Conservation (phyloP, 2,797 vertebrate genomes). For the Tauraco hartlaubi region DNA sequence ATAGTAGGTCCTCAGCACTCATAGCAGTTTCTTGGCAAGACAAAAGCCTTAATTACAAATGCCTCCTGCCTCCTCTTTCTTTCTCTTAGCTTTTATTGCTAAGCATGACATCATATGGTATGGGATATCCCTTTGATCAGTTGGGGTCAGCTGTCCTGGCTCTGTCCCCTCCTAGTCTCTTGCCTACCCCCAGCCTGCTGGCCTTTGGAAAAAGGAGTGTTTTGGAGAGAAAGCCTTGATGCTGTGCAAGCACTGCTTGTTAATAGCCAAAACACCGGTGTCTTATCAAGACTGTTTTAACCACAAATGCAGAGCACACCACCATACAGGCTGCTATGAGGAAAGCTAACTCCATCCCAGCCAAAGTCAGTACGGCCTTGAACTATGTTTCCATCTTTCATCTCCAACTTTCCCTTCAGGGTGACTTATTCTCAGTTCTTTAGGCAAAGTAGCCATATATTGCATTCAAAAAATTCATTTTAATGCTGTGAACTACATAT, state of each 20-base stretch:
- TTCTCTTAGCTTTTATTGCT: not conserved
- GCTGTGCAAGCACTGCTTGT: not conserved
- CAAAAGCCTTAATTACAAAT: not conserved
- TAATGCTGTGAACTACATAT: not conserved
- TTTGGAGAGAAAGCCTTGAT: not conserved
- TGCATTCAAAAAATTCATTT: not conserved
- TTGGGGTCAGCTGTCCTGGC: not conserved
- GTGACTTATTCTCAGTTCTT: not conserved
- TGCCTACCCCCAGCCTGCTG: not conserved
- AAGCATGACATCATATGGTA: not conserved
- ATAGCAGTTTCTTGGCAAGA: not conserved
- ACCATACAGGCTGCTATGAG: not conserved
- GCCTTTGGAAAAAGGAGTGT: not conserved
- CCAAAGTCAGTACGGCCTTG: not conserved
- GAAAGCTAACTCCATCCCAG: not conserved
- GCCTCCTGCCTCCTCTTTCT: fast-evolving
- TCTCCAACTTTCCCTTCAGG: not conserved
- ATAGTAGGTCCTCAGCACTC: not conserved
- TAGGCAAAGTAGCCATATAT: not conserved
- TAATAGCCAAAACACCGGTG: not conserved
- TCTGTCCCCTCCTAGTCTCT: not conserved
- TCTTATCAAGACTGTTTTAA: not conserved
- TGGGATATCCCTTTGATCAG: not conserved
- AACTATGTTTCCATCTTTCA: not conserved
- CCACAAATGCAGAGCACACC: not conserved